Evolutionary conservation across 2,113 vertebrate species (phyloP).

Genomic region (Furnarius figulus): DNA sequence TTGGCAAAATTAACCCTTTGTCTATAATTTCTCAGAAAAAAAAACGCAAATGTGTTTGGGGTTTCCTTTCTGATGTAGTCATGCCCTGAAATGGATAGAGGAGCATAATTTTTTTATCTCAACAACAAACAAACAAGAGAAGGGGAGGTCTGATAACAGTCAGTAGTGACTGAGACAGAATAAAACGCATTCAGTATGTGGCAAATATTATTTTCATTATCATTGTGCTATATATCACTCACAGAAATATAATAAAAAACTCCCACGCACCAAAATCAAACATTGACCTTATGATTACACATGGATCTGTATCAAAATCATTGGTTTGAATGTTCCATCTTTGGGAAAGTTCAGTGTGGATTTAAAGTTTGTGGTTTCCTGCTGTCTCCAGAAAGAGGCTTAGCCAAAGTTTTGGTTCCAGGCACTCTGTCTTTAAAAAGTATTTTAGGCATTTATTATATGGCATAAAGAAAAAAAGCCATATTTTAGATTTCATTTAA

Average conservation of each 20-base stretch:
- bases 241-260: background rate
- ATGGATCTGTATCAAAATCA: constrained; percentile 33
- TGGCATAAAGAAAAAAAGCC: background rate
- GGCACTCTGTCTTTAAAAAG: background rate
- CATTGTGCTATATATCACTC: background rate
- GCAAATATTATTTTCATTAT: background rate
- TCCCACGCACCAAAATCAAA: background rate
- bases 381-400: background rate
- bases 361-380: constrained; percentile 25
- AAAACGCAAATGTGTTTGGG: background rate
- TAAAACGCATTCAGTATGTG: background rate
- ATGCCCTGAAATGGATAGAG: background rate
- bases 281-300: background rate
- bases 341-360: background rate
- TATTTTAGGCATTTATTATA: background rate
- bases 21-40: background rate
- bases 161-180: background rate
- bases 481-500: background rate
- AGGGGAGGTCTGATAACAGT: background rate
- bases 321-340: background rate
- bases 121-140: background rate
- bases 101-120: background rate
- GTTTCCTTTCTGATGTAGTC: background rate
- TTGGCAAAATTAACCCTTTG: background rate
- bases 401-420: background rate